Percentiles rank a stretch among this genome's conserved stretches.
These are phyloP conservation scores for Pterostichus madidus DNA, from an alignment of 2,888 invertebrate genomes.

Conservation along the genomic window DNA sequence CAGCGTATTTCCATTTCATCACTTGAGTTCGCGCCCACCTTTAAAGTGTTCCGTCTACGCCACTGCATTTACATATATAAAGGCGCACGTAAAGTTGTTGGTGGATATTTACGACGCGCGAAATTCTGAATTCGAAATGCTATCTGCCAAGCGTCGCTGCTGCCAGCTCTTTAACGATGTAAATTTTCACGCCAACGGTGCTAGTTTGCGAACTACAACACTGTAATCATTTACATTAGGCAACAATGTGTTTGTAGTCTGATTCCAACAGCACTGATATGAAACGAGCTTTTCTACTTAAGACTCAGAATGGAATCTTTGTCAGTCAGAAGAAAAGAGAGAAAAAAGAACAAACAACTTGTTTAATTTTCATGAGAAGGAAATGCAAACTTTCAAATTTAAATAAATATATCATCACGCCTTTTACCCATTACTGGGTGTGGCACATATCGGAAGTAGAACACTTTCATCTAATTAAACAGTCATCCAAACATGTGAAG, in stretches of 20 bases:
- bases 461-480: too few relatives aligned
- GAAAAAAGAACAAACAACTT: too few relatives aligned
- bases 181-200: slow-evolving; percentile 55
- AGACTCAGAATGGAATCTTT: too few relatives aligned
- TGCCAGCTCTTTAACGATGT: slow-evolving; percentile 55
- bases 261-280: not conserved
- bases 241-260: slow-evolving; percentile 39
- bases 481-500: too few relatives aligned
- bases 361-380: too few relatives aligned
- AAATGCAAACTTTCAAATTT: too few relatives aligned
- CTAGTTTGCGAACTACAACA: slow-evolving; percentile 52
- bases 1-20: slow-evolving; percentile 24
- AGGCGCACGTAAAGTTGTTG: slow-evolving; percentile 59
- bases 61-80: slow-evolving; percentile 55
- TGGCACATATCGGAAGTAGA: too few relatives aligned
- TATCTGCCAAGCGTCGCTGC: slow-evolving; percentile 36
- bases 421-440: too few relatives aligned
- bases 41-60: slow-evolving; percentile 36
- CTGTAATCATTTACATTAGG: slow-evolving; percentile 56
- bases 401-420: too few relatives aligned
- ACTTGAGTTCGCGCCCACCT: slow-evolving; percentile 20
- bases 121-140: slow-evolving; percentile 63
- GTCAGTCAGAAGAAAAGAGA: too few relatives aligned
- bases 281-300: not conserved
- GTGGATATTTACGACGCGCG: slow-evolving; percentile 60